Evolutionary conservation across 1,140 invertebrate genomes (phyloP).

Genomic region (Ptiloglossa arizonensis): DNA sequence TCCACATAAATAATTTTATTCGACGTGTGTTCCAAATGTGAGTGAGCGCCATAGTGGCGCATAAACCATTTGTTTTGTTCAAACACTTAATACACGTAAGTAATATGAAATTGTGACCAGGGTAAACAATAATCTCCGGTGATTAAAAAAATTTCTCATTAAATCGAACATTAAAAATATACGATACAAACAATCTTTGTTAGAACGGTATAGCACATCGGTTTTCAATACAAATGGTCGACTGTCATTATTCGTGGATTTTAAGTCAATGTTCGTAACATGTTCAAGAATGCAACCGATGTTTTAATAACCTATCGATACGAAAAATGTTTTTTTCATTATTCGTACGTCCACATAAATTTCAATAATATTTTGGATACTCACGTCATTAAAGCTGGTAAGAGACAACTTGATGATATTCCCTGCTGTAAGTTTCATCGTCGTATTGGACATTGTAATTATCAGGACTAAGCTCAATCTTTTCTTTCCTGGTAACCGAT

Average conservation of each 20-base stretch:
- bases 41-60: too few relatives aligned
- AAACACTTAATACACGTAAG: too few relatives aligned
- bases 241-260: not conserved
- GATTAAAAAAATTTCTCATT: too few relatives aligned
- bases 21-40: too few relatives aligned
- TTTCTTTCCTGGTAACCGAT: constrained; percentile 41
- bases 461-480: constrained; percentile 42
- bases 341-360: not conserved
- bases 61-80: too few relatives aligned
- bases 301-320: constrained; percentile 29
- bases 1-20: not conserved
- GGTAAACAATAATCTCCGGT: not conserved
- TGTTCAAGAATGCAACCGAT: constrained; percentile 34
- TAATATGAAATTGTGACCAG: too few relatives aligned
- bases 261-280: not conserved
- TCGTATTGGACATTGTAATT: constrained; percentile 53
- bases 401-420: constrained; percentile 47
- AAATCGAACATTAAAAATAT: not conserved
- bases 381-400: constrained; percentile 49
- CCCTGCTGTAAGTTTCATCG: constrained; percentile 52
- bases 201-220: not conserved
- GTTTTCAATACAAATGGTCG: too few relatives aligned
- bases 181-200: too few relatives aligned
- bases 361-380: constrained; percentile 6
- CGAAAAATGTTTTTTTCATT: not conserved